Percentiles rank a stretch among this genome's conserved stretches.
Evolutionary conservation across 1,140 invertebrate species (phyloP).

Genomic region (Tribolium castaneum): DNA sequence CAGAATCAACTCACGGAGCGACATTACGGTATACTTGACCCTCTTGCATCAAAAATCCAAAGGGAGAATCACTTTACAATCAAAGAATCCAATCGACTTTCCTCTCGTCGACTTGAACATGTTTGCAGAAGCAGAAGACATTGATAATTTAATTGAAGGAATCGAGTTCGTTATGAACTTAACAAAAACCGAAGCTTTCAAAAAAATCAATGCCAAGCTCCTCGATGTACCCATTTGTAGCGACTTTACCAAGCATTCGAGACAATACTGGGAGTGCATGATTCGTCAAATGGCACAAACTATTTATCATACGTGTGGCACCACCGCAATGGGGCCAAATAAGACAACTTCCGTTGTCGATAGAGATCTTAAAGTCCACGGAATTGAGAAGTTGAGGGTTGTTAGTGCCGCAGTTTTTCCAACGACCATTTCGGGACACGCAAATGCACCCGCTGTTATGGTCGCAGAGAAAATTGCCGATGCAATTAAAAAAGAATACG

Average conservation of each 20-base stretch:
- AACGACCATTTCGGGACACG: slow-evolving; percentile 60
- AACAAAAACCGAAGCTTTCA: slow-evolving; percentile 69
- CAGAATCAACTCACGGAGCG: slow-evolving; percentile 25
- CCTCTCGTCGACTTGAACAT: slow-evolving; percentile 86
- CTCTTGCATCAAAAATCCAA: slow-evolving; percentile 76
- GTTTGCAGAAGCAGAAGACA: slow-evolving; percentile 71
- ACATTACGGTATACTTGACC: slow-evolving; percentile 45
- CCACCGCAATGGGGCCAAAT: slow-evolving; percentile 59
- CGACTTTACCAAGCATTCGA: neutral
- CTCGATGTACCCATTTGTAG: slow-evolving; percentile 71
- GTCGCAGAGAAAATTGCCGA: slow-evolving; percentile 70
- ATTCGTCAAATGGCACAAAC: slow-evolving; percentile 55
- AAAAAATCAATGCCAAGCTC: slow-evolving; percentile 69
- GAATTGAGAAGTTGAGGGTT: slow-evolving; percentile 54
- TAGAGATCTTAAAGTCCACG: slow-evolving; percentile 50
- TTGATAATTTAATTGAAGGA: slow-evolving; percentile 63
- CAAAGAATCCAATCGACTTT: slow-evolving; percentile 77
- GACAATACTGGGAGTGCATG: slow-evolving; percentile 58
- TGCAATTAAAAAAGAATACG: slow-evolving; percentile 61
- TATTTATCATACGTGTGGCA: slow-evolving; percentile 59
- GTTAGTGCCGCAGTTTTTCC: slow-evolving; percentile 59
- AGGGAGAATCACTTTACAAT: slow-evolving; percentile 77
- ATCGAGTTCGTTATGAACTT: slow-evolving; percentile 67
- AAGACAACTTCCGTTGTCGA: slow-evolving; percentile 49
- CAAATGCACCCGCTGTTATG: slow-evolving; percentile 68